A percentile compares a stretch with the other conserved stretches of the same genome.
These are phyloP conservation scores for Typhlichthys subterraneus DNA, from an alignment of 2,797 vertebrate genomes.

Conservation along the genomic window DNA sequence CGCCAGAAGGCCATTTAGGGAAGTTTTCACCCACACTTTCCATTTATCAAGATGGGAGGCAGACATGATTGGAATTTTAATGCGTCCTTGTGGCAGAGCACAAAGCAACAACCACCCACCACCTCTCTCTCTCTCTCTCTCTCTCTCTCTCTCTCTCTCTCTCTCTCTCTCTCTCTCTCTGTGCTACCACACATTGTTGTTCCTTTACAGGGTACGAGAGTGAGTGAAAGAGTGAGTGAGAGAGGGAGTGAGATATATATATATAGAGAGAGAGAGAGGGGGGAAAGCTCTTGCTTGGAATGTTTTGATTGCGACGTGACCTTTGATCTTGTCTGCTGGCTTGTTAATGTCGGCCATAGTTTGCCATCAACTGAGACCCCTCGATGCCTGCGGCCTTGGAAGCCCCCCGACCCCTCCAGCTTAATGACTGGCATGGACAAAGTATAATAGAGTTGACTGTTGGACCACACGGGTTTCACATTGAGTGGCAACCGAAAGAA, in stretches of 20 bases:
- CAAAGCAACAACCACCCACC: slow-evolving; percentile 36
- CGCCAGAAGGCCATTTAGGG: slow-evolving; percentile 71
- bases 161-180: slow-evolving; percentile 6
- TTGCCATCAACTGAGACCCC: slow-evolving; percentile 14
- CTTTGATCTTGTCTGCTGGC: slow-evolving; percentile 17
- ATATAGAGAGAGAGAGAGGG: slow-evolving; percentile 14
- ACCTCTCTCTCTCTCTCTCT: slow-evolving; percentile 13
- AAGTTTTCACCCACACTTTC: slow-evolving; percentile 70
- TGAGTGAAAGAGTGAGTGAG: background rate
- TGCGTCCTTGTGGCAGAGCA: slow-evolving; percentile 42
- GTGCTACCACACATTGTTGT: background rate
- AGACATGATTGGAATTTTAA: slow-evolving; percentile 71
- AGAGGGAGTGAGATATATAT: slow-evolving; percentile 14
- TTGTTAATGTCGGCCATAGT: slow-evolving; percentile 6
- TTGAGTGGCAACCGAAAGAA: background rate
- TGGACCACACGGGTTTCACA: slow-evolving; percentile 2
- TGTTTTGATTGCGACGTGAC: slow-evolving; percentile 18
- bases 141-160: slow-evolving; percentile 5
- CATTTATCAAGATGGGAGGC: slow-evolving; percentile 73
- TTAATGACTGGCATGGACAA: slow-evolving; percentile 5
- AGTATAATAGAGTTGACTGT: slow-evolving; percentile 7
- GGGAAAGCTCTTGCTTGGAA: slow-evolving; percentile 24
- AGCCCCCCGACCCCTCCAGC: slow-evolving; percentile 9
- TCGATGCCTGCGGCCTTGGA: slow-evolving; percentile 16
- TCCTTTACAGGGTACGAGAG: slow-evolving; percentile 40